Evolutionary conservation across 2,113 vertebrate species (phyloP), one percentile per base, ranked within the genome.

Genomic region (Pluvianellus socialis): DNA sequence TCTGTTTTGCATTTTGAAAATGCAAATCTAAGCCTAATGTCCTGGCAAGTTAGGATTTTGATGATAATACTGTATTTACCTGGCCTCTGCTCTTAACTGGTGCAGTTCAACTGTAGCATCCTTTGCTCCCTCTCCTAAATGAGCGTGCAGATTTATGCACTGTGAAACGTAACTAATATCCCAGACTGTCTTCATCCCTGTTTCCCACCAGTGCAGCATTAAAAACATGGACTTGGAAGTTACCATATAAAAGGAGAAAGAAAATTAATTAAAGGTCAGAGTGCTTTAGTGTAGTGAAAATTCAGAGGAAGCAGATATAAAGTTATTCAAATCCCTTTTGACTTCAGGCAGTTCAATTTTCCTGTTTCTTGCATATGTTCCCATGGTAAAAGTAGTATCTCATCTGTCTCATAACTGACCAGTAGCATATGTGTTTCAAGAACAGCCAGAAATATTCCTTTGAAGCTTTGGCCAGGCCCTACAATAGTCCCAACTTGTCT

Each of bases 381-480:
- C 91, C 92, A 20, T 95, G 86, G 96, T 91, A 90, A 80, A 91
- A 79, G 83, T 10, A 87, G 44, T 82, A 92, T 97, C 94, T 94
- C 82, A 23, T 72, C 73, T 61, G 80, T 92, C 94, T 96, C 86
- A 53, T 40, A 94, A 61, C 91, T 97, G 96, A 96, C 95, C 97
- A 50, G 71, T 87, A 68, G 91, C 17, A 4, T 45, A 16, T 62
- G 76, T 79, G 95, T 96, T 96, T 96, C 87, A 92, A 94, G 95
- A 94, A 76, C 66, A 89, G 95, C 94, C 96, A 96, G 94, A 94
- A 96, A 82, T 88, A 14, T 22, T 89, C 49, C 89, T 95, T 97
- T 96, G 96, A 96, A 97, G 95, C 73, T 84, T 62, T 90, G 89
- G 89, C 92, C 95, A 95, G 95, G 91, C 77, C 70, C n/a, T 85